These are phyloP conservation scores for Microchirus variegatus DNA, from an alignment of 2,797 vertebrate genomes.

Conservation along the genomic window DNA sequence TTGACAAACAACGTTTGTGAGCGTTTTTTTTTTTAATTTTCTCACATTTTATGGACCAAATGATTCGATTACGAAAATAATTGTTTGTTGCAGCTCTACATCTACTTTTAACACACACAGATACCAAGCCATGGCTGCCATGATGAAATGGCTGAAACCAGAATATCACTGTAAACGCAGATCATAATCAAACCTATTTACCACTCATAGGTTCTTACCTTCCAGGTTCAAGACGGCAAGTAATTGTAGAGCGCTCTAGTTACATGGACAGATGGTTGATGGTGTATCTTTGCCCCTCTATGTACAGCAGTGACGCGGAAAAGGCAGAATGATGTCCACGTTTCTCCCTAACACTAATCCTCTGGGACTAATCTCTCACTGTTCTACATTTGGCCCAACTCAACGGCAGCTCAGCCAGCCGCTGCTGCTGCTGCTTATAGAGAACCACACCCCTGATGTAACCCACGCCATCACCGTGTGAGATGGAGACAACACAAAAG, in stretches of 20 bases:
- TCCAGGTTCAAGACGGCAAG: constrained; percentile 22
- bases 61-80: too few species aligned
- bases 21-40: too few species aligned
- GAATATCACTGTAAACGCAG: constrained; percentile 6
- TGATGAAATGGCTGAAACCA: constrained; percentile 2
- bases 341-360: constrained; percentile 74
- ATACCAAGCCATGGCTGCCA: constrained; percentile 35
- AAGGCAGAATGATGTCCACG: constrained; percentile 53
- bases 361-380: constrained; percentile 75
- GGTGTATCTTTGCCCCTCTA: constrained; percentile 38
- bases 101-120: constrained; percentile 8
- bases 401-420: constrained; percentile 60
- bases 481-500: not conserved
- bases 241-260: constrained; percentile 4
- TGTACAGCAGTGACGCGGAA: constrained; percentile 42
- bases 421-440: constrained; percentile 54
- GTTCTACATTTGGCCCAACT: constrained; percentile 77
- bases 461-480: too few species aligned
- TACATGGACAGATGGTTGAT: not conserved
- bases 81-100: too few species aligned
- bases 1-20: too few species aligned
- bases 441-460: constrained; percentile 41
- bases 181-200: not conserved
- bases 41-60: too few species aligned
- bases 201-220: constrained; percentile 55